Percentiles rank a stretch among this genome's conserved stretches.
Conservation (phyloP, 2,797 vertebrate species). For the Chaenodraco wilsoni region DNA sequence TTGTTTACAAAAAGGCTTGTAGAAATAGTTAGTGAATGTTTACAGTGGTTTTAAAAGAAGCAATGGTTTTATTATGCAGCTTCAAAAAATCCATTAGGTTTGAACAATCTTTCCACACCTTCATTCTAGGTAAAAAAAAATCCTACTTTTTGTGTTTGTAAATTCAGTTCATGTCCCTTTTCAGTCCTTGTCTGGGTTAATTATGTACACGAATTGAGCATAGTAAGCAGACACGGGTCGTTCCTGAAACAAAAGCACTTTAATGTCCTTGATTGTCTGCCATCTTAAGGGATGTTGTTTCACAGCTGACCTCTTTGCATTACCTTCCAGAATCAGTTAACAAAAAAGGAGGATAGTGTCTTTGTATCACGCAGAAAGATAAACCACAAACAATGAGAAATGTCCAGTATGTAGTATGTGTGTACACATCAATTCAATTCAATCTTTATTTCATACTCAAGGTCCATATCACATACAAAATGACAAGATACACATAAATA, state of each 20-base stretch:
- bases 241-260: no score
- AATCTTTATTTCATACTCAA: no score
- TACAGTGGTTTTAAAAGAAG: neutral
- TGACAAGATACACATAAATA: no score
- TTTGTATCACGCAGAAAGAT: neutral
- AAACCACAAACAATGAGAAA: neutral
- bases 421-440: neutral
- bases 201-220: neutral
- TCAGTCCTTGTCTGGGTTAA: neutral
- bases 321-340: neutral
- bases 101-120: neutral
- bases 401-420: neutral
- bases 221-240: neutral
- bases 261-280: no score
- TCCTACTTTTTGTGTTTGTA: slow-evolving; percentile 4
- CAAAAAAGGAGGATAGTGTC: neutral
- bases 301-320: neutral
- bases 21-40: neutral
- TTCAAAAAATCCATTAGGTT: neutral
- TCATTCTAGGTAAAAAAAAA: neutral
- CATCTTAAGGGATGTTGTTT: no score
- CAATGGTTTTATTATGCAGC: neutral
- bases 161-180: neutral
- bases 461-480: no score
- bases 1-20: neutral